Evolutionary conservation across 1,140 invertebrate genomes (phyloP).

Genomic region (Scaptomyza montana): DNA sequence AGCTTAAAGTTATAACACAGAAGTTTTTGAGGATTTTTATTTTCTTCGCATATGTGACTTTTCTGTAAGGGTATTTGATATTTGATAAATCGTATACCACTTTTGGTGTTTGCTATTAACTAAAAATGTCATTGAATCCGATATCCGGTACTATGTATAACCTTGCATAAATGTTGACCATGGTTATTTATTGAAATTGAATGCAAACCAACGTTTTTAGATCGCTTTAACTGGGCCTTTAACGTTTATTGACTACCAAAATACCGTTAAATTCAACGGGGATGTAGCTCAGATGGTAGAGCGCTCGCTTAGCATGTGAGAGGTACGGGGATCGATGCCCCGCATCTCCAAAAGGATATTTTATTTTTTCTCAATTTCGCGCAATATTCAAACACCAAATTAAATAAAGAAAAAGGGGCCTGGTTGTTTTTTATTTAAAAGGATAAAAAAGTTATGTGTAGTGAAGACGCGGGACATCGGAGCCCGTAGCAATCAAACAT

Average conservation of each 20-base stretch:
- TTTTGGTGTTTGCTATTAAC: not conserved
- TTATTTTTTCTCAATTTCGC: conserved; percentile 3
- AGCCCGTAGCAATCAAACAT: no score
- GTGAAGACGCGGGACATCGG: no score
- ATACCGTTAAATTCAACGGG: conserved; percentile 5
- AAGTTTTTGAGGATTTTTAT: no score
- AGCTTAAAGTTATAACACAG: no score
- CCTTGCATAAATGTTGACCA: conserved; percentile 21
- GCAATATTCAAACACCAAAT: no score
- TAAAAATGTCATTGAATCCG: not conserved
- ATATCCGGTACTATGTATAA: conserved; percentile 1
- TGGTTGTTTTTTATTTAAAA: no score
- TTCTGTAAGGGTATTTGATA: not conserved
- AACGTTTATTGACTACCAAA: not conserved
- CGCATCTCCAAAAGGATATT: conserved; percentile 37
- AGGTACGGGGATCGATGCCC: conserved; percentile 10
- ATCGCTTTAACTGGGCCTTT: not conserved
- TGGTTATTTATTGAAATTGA: conserved; percentile 38
- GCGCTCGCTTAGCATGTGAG: conserved; percentile 1
- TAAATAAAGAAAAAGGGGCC: no score
- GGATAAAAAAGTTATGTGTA: no score
- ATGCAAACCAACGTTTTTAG: conserved; percentile 22
- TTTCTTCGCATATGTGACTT: no score
- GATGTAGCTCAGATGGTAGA: conserved; percentile 60
- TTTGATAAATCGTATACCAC: not conserved